These are phyloP conservation scores for Tenthredo notha DNA, from an alignment of 2,888 invertebrate species.

Conservation along the genomic window DNA sequence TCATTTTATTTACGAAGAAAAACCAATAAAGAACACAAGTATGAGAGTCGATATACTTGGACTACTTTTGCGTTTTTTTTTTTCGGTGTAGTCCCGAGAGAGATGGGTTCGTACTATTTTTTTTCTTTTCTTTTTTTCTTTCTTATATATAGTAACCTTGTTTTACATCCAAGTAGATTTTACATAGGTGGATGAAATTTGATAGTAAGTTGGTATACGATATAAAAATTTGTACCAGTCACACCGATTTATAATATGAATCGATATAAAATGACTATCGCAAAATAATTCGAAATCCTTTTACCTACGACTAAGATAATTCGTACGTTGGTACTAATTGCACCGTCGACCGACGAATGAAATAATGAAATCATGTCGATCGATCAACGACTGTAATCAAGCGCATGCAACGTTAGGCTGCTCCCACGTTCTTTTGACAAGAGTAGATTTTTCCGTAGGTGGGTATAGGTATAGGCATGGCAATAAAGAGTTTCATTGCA, in stretches of 20 bases:
- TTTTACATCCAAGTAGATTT: conserved; percentile 4
- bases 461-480: not conserved
- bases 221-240: not conserved
- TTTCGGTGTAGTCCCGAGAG: conserved; percentile 17
- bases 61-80: not conserved
- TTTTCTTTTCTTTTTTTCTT: not conserved
- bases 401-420: conserved; percentile 14
- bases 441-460: not conserved
- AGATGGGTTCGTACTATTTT: conserved; percentile 6
- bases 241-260: not conserved
- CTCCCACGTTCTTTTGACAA: not conserved
- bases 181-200: not conserved
- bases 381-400: conserved; percentile 33
- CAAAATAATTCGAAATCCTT: not conserved
- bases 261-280: not conserved
- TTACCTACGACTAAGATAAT: not conserved
- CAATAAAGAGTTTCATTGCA: conserved; percentile 33
- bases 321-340: conserved; percentile 12
- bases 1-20: conserved; percentile 46
- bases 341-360: conserved; percentile 19
- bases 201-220: too few relatives aligned
- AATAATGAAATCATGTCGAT: conserved; percentile 32
- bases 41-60: conserved; percentile 36
- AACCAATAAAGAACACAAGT: conserved; percentile 38
- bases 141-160: not conserved